Conservation (phyloP, 2,113 vertebrate species). For the Vidua macroura region DNA sequence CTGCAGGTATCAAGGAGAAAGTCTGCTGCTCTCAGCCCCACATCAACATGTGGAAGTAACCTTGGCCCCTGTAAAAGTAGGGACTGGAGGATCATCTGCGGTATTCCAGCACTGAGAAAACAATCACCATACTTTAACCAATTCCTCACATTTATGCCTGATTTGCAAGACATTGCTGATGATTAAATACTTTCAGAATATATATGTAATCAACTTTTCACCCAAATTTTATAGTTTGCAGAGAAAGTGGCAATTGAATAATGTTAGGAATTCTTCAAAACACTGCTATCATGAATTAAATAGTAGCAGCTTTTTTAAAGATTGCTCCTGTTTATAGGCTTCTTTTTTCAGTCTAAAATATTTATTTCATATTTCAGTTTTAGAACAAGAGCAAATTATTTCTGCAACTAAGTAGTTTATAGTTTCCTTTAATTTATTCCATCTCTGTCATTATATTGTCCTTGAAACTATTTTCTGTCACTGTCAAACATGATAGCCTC, state of each 20-base stretch:
- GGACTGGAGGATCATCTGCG: background rate
- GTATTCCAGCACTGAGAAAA: background rate
- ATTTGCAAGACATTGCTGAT: background rate
- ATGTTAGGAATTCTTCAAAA: background rate
- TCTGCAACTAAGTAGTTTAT: slow-evolving; percentile 9
- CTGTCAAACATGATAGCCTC: slow-evolving; percentile 9
- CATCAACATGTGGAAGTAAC: rapidly evolving
- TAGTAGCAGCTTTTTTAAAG: slow-evolving; percentile 8
- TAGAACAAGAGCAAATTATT: background rate
- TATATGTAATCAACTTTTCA: slow-evolving; percentile 5
- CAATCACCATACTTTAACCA: background rate
- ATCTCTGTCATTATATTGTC: slow-evolving; percentile 26
- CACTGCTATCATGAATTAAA: background rate
- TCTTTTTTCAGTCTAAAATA: background rate
- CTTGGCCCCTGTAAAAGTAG: background rate
- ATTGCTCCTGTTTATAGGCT: background rate
- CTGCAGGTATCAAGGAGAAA: background rate
- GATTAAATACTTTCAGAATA: slow-evolving; percentile 18
- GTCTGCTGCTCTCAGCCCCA: background rate
- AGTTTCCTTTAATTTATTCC: slow-evolving; percentile 41
- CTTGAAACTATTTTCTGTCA: slow-evolving; percentile 57
- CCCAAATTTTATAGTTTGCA: slow-evolving; percentile 10
- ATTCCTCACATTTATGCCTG: background rate
- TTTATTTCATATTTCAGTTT: background rate
- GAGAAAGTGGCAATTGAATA: background rate